Base-by-base conservation (phyloP, 2,797 vertebrate genomes). In the Acrocephalus scirpaceus region DNA sequence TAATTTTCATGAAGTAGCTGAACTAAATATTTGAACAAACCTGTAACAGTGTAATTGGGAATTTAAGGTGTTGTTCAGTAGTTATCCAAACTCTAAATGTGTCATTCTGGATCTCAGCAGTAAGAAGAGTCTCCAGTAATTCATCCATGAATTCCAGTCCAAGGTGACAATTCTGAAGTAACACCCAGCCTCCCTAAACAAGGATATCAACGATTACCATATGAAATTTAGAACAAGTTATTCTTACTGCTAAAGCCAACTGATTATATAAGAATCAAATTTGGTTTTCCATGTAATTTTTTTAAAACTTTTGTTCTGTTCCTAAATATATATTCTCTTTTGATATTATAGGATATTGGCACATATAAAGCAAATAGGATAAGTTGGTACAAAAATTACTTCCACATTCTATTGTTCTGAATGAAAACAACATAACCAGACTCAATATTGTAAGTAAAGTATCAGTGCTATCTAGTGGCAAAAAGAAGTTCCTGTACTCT, bases 91-190 rank as follows among this genome's bases (percentile, higher is more conserved):
- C 97, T 92, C 98, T 95, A 97, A 98, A 98, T 3, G 96, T 94
- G 0, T 98, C 97, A n/a, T 98, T 79, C 25, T 47, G 96, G 66
- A 95, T 97, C 86, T 98, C 98, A 4, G 97, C 93, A 66, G 76
- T 95, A 34, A 89, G 57, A 77, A 98, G 42, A 0, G 97, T 98
- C 42, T 98, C 98, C 16, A 98, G 93, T 53, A 99, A 93, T 83
- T 99, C 98, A 29, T 98, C 98, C 98, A 99, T 98, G 92, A 99
- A 99, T 38, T 98, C 98, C 51, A 99, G 96, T 27, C 98, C 98
- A 76, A 99, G 97, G 83, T 99, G 98, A 96, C 98, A 99, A 79
- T 99, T 99, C 91, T 99, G 98, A 83, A 99, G 98, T 66, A 99
- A 97, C 19, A 98, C 98, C 98, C 98, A 99, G 48, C 98, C 98